These are phyloP conservation scores for Propithecus coquereli DNA, from an alignment of 2,113 vertebrate genomes.

Conservation along the genomic window DNA sequence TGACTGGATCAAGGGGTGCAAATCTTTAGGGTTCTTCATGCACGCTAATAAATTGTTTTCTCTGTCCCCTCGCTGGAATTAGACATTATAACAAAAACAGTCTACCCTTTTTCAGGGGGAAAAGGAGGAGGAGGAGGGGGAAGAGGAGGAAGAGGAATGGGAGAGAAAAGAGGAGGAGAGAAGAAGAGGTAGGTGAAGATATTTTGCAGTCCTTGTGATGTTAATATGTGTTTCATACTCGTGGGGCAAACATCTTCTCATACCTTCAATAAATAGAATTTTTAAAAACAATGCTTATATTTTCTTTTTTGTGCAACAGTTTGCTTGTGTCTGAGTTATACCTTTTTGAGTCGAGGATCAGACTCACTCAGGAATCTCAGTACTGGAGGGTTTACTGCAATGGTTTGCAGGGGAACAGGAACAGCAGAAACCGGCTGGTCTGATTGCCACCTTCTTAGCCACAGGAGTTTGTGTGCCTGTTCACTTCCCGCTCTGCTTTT, in stretches of 20 bases:
- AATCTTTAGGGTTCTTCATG: background rate
- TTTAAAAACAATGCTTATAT: background rate
- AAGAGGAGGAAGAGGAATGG: too few species aligned
- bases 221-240: background rate
- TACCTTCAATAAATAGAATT: too few species aligned
- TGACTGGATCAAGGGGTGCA: background rate
- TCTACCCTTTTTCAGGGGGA: background rate
- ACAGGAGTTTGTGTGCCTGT: background rate
- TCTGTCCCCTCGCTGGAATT: background rate
- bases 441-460: background rate
- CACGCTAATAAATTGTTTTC: background rate
- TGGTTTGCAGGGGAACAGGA: too few species aligned
- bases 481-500: background rate
- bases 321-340: background rate
- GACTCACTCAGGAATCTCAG: background rate
- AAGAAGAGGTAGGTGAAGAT: background rate
- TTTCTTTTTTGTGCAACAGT: background rate
- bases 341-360: background rate
- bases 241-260: background rate
- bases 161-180: background rate
- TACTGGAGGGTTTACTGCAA: background rate
- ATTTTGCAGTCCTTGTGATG: background rate
- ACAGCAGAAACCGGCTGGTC: background rate
- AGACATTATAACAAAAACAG: background rate
- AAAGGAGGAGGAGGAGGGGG: background rate